Conservation (phyloP, 1,140 invertebrate species). For the Proctacanthus coquilletti region DNA sequence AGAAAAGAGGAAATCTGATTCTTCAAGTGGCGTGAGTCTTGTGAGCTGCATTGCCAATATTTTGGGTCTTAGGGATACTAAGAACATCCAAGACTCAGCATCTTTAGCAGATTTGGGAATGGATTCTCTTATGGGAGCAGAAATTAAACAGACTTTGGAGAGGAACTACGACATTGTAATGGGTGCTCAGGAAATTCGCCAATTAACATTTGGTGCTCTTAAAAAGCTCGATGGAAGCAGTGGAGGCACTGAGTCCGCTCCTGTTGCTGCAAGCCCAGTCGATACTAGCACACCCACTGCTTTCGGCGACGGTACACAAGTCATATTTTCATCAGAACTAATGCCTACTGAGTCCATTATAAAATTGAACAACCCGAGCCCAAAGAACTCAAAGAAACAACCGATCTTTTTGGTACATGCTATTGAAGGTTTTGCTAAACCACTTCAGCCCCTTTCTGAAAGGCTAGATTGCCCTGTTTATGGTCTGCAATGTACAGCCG, state of each 20-base stretch:
- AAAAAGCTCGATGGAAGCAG: conserved; percentile 41
- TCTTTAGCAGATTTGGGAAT: conserved; percentile 86
- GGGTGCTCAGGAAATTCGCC: conserved; percentile 78
- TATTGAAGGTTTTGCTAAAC: conserved; percentile 72
- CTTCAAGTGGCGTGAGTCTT: conserved; percentile 37
- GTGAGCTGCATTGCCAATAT: conserved; percentile 68
- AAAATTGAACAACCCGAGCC: conserved; percentile 34
- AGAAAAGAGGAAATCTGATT: conserved; percentile 46
- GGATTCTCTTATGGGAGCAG: conserved; percentile 95
- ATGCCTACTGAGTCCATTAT: conserved; percentile 50
- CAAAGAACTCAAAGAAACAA: conserved; percentile 23
- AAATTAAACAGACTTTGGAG: conserved; percentile 93
- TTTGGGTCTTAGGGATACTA: conserved; percentile 65
- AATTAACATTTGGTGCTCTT: conserved; percentile 58
- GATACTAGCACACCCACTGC: conserved; percentile 14
- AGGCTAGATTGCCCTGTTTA: conserved; percentile 62
- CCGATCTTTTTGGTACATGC: conserved; percentile 72
- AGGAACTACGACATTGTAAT: conserved; percentile 78
- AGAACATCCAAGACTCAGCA: conserved; percentile 51
- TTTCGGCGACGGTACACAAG: conserved; percentile 29
- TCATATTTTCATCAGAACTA: conserved; percentile 37
- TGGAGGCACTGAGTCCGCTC: conserved; percentile 14
- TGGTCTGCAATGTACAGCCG: conserved; percentile 73
- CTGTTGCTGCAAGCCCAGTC: conserved; percentile 9
- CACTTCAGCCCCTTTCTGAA: conserved; percentile 50